A percentile compares a stretch with the other conserved stretches of the same genome.
These are phyloP conservation scores for Antigone vipio DNA, from an alignment of 2,113 vertebrate genomes.

Conservation along the genomic window DNA sequence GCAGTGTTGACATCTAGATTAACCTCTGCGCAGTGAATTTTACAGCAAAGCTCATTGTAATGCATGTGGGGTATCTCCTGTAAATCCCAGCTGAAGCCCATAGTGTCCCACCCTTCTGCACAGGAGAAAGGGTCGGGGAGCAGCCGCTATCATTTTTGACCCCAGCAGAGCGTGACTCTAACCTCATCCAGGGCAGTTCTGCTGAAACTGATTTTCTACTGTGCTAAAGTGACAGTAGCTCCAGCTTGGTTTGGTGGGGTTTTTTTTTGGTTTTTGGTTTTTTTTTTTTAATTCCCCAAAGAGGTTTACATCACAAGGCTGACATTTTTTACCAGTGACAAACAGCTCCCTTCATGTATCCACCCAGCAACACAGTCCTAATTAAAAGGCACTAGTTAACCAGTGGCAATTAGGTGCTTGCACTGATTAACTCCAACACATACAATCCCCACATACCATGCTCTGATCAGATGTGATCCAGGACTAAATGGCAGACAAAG, in stretches of 20 bases:
- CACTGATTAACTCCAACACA: not conserved
- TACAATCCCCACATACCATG: not conserved
- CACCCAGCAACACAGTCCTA: not conserved
- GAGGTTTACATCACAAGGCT: conserved; percentile 26
- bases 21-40: conserved; percentile 76
- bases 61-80: conserved; percentile 54
- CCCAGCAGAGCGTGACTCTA: not conserved
- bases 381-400: conserved; percentile 26
- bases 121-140: conserved; percentile 5
- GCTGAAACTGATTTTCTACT: conserved; percentile 40
- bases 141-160: conserved; percentile 7
- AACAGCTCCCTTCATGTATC: not conserved
- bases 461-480: not conserved
- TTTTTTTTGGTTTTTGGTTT: not conserved
- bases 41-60: conserved; percentile 72
- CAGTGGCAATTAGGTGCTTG: not conserved
- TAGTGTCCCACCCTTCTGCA: conserved; percentile 25
- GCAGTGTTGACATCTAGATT: conserved; percentile 78
- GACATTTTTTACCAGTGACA: not conserved
- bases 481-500: not conserved
- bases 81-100: conserved; percentile 59
- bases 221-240: not conserved
- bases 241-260: not conserved
- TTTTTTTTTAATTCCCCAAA: not conserved
- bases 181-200: conserved; percentile 42